Conservation (phyloP, 2,888 invertebrate species). For the Cybosia mesomella region DNA sequence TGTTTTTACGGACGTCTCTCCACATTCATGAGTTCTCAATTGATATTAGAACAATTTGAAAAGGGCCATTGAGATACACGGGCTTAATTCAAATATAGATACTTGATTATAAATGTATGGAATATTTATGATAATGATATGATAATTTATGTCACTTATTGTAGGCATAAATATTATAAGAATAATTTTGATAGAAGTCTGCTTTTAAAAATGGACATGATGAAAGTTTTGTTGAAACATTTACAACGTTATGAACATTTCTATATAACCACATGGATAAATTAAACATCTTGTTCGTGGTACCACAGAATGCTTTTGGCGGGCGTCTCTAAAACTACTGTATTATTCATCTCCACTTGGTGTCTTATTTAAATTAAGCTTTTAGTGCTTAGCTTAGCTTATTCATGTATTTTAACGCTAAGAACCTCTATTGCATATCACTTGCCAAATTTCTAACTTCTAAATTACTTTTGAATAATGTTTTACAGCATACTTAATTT, state of each 20-base stretch:
- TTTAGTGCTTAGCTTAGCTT: slow-evolving; percentile 63
- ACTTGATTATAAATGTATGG: slow-evolving; percentile 19
- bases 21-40: not conserved
- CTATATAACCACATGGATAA: slow-evolving; percentile 36
- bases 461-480: not conserved
- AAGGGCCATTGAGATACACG: not conserved
- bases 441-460: not conserved
- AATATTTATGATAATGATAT: slow-evolving; percentile 17
- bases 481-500: no score
- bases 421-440: not conserved
- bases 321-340: slow-evolving; percentile 59
- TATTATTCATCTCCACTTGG: slow-evolving; percentile 68
- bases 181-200: not conserved
- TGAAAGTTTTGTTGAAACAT: slow-evolving; percentile 1
- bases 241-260: not conserved
- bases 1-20: not conserved
- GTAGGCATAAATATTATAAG: slow-evolving; percentile 7
- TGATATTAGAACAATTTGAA: not conserved
- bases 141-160: slow-evolving; percentile 9
- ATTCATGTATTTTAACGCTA: slow-evolving; percentile 54
- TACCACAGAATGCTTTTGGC: slow-evolving; percentile 52
- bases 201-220: not conserved
- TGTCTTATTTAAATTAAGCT: slow-evolving; percentile 72
- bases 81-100: slow-evolving; percentile 3
- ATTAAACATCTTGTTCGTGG: slow-evolving; percentile 53